Conservation (phyloP, 2,888 invertebrate species). For the Stegana nigrithorax region DNA sequence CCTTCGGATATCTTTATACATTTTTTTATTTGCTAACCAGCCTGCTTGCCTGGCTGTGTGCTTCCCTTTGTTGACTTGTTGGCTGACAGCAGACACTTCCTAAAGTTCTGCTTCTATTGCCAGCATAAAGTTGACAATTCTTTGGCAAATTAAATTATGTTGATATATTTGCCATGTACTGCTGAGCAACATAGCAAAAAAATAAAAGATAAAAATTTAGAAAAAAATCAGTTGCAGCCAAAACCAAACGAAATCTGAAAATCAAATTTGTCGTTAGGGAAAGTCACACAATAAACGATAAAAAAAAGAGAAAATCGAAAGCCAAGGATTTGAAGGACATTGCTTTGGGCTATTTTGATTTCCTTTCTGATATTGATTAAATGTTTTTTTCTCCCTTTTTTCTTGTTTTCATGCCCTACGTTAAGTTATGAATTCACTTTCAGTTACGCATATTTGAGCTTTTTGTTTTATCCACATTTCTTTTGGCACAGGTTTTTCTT, state of each 20-base stretch:
- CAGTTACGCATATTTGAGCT: neutral
- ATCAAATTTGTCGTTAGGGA: constrained; percentile 8
- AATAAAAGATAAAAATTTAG: neutral
- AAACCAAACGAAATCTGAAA: neutral
- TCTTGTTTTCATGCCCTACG: neutral
- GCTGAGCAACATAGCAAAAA: neutral
- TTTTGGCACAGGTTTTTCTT: too few species aligned
- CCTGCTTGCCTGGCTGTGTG: neutral
- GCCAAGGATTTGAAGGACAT: constrained; percentile 12
- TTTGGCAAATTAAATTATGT: constrained; percentile 17
- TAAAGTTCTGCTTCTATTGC: neutral
- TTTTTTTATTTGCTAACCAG: neutral
- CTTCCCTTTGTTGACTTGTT: constrained; percentile 12
- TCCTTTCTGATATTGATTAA: too few species aligned
- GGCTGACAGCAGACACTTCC: neutral
- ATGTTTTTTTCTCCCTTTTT: neutral
- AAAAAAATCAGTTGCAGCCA: neutral
- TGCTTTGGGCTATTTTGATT: too few species aligned
- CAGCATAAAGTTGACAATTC: constrained; percentile 10
- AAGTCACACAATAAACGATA: too few species aligned
- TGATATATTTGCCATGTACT: constrained; percentile 9
- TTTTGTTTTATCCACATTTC: too few species aligned
- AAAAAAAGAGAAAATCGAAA: constrained; percentile 8
- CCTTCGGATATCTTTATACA: neutral
- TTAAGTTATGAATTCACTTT: constrained; percentile 4